These are phyloP conservation scores for Horisme vitalbata DNA, from an alignment of 2,888 invertebrate genomes.

Conservation along the genomic window DNA sequence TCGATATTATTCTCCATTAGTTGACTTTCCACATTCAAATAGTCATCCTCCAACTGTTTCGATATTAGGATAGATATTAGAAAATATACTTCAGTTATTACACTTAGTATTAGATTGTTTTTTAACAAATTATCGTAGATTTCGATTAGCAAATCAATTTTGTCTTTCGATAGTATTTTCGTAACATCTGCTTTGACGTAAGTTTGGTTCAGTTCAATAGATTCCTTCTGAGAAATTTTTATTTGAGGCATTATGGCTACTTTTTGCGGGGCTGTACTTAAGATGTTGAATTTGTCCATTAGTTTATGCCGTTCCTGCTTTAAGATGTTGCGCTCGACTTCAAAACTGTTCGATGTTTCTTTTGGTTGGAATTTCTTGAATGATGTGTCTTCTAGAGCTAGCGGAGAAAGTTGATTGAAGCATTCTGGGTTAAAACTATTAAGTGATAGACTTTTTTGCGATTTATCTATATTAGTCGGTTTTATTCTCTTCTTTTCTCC, in stretches of 20 bases:
- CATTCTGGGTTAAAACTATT: slow-evolving; percentile 64
- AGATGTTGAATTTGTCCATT: slow-evolving; percentile 73
- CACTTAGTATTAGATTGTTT: slow-evolving; percentile 84
- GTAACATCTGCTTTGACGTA: slow-evolving; percentile 65
- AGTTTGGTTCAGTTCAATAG: slow-evolving; percentile 42
- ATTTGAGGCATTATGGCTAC: slow-evolving; percentile 51
- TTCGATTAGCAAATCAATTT: slow-evolving; percentile 79
- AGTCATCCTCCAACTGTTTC: slow-evolving; percentile 67
- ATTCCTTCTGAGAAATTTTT: slow-evolving; percentile 59
- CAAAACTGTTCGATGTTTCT: slow-evolving; percentile 58
- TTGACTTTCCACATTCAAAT: slow-evolving; percentile 43
- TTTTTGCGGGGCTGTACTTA: slow-evolving; percentile 60
- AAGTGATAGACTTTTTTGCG: slow-evolving; percentile 61
- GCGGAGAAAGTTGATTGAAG: slow-evolving; percentile 58
- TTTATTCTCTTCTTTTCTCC: slow-evolving; percentile 75
- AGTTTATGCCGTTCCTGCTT: slow-evolving; percentile 72
- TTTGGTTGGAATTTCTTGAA: slow-evolving; percentile 63
- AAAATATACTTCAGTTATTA: slow-evolving; percentile 87
- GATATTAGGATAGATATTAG: slow-evolving; percentile 85
- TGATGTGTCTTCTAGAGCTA: slow-evolving; percentile 59
- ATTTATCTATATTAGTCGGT: slow-evolving; percentile 73
- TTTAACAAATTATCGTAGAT: slow-evolving; percentile 84
- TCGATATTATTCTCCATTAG: slow-evolving; percentile 46
- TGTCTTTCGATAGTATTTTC: slow-evolving; percentile 73
- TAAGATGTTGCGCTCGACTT: slow-evolving; percentile 66